phyloP scores from a whole-genome alignment of 2,888 invertebrate species.

The Cepaea hortensis region DNA sequence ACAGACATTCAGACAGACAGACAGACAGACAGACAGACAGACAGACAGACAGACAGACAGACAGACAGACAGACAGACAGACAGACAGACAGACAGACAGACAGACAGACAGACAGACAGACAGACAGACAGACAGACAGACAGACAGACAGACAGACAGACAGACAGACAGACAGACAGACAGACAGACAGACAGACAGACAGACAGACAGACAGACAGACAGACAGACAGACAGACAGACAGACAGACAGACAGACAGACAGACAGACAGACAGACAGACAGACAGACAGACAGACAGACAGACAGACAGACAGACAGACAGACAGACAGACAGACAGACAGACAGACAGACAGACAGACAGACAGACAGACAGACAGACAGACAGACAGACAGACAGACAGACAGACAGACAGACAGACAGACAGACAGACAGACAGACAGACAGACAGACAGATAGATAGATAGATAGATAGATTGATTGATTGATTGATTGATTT shows the following conservation, averaged over 20 bases:
- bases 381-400: conserved; percentile 36
- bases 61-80: neutral
- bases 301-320: conserved; percentile 15
- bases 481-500: too few species aligned
- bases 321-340: conserved; percentile 10
- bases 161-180: conserved; percentile 38
- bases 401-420: conserved; percentile 38
- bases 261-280: conserved; percentile 37
- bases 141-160: conserved; percentile 35
- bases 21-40: neutral
- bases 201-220: conserved; percentile 22
- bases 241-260: conserved; percentile 42
- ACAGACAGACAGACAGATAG: too few species aligned
- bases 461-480: too few species aligned
- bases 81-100: neutral
- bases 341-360: conserved; percentile 40
- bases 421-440: neutral
- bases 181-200: conserved; percentile 6
- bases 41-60: too few species aligned
- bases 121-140: conserved; percentile 23
- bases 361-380: conserved; percentile 45
- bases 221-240: conserved; percentile 45
- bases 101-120: neutral
- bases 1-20: too few species aligned
- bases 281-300: conserved; percentile 35